Conservation (phyloP, 1,140 invertebrate genomes). For the Argopecten irradians region DNA sequence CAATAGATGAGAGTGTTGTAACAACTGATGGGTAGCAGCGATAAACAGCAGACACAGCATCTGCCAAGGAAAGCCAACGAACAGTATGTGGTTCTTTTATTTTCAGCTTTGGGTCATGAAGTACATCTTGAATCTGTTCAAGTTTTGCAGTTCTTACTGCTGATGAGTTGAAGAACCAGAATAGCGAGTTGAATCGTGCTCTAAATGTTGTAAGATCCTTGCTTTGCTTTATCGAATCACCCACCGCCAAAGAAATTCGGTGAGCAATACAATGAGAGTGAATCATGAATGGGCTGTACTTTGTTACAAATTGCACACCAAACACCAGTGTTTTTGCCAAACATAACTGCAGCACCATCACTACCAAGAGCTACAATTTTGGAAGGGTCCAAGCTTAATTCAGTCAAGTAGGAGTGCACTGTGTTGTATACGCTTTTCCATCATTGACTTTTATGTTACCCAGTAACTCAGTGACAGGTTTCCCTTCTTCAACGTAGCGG, state of each 20-base stretch:
- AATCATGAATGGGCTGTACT: neutral
- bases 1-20: neutral
- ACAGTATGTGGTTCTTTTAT: constrained; percentile 25
- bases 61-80: neutral
- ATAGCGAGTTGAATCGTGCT: neutral
- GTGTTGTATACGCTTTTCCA: constrained; percentile 27
- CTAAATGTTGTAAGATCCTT: neutral
- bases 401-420: neutral
- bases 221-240: neutral
- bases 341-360: constrained; percentile 16
- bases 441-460: neutral
- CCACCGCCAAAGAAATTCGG: neutral
- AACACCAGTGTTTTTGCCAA: constrained; percentile 29
- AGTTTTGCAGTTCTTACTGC: neutral
- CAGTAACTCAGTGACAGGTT: neutral
- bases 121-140: constrained; percentile 1
- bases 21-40: neutral
- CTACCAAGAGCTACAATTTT: neutral
- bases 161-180: neutral
- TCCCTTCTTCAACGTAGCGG: constrained; percentile 3
- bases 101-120: neutral
- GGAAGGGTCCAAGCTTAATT: neutral
- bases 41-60: neutral
- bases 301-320: constrained; percentile 22
- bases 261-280: constrained; percentile 31